phyloP scores from a whole-genome alignment of 2,888 invertebrate species.

The Cetonia aurata region DNA sequence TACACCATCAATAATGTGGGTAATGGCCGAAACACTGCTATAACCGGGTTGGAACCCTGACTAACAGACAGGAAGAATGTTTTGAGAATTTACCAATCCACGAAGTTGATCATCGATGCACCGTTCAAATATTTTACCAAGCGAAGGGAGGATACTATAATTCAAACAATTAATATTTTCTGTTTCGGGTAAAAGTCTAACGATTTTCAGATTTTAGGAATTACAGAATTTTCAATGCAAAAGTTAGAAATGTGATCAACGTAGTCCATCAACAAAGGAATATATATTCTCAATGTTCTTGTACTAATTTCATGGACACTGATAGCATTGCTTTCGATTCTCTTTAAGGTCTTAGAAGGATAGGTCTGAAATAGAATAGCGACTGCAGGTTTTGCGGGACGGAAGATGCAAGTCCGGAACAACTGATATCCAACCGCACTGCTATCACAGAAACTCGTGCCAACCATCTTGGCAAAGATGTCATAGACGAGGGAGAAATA shows the following conservation, averaged over 20 bases:
- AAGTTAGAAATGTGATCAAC: constrained; percentile 1
- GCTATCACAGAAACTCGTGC: too few relatives aligned
- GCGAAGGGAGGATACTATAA: neutral
- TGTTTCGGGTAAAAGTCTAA: neutral
- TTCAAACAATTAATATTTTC: neutral
- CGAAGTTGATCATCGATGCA: neutral
- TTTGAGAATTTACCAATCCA: neutral
- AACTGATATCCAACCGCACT: too few relatives aligned
- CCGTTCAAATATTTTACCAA: neutral
- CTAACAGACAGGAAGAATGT: neutral
- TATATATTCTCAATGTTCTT: neutral
- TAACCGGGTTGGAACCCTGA: neutral
- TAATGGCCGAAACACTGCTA: neutral
- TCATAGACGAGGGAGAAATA: too few relatives aligned
- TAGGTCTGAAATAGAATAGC: too few relatives aligned
- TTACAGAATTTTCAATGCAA: neutral
- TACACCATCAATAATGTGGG: neutral
- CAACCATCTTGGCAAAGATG: too few relatives aligned
- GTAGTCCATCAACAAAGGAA: neutral
- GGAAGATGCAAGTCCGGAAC: too few relatives aligned
- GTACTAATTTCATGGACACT: neutral
- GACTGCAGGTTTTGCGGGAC: too few relatives aligned
- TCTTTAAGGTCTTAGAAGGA: neutral
- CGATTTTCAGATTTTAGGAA: neutral
- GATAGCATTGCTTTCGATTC: neutral